Base-by-base conservation (phyloP, 1,140 invertebrate genomes). In the Macrobrachium rosenbergii region DNA sequence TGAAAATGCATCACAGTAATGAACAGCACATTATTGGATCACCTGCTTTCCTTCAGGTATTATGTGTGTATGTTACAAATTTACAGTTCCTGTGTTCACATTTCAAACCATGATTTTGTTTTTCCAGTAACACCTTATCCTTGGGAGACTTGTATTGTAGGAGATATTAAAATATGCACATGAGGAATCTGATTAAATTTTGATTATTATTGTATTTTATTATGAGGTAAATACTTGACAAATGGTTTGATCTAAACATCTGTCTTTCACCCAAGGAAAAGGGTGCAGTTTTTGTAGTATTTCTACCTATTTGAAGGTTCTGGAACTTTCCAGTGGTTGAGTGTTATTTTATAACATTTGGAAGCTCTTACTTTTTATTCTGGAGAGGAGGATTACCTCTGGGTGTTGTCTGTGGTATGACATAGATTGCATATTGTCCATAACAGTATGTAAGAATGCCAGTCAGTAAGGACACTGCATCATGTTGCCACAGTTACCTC, bases 1-100 rank as follows among this genome's bases (percentile, higher is more conserved):
- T 52, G 0, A 12, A 52, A 2, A 52, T 52, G 12, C 52, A 12
- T 52, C 52, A 52, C 7, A 12, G 12, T 8, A 0, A 52, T 52
- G 12, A 52, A 52, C 12, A 12, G 28, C 72, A n/a, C 64, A 8
- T 8, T 23, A n/a, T 37, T 58, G 69, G 64, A 76, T 73, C 63
- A 87, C 76, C 85, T 77, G 63, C 72, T 76, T 59, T 37, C 17
- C 0, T 23, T 6, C 79, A 62, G 62, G 37, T 43, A 62, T 62
- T 63, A 21, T 23, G 19, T 72, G 21, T 75, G 75, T 80, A 23
- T 75, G 59, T 19, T 87, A 81, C 85, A 87, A 59, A 81, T 77
- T 58, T 82, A 81, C 85, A 87, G 85, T 87, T 87, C 85, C 79
- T 60, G 12, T 58, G 28, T 76, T 76, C 45, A n/a, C 21, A 21